These are phyloP conservation scores for Zaprionus obscuricornis DNA, from an alignment of 2,888 invertebrate genomes.

Conservation along the genomic window DNA sequence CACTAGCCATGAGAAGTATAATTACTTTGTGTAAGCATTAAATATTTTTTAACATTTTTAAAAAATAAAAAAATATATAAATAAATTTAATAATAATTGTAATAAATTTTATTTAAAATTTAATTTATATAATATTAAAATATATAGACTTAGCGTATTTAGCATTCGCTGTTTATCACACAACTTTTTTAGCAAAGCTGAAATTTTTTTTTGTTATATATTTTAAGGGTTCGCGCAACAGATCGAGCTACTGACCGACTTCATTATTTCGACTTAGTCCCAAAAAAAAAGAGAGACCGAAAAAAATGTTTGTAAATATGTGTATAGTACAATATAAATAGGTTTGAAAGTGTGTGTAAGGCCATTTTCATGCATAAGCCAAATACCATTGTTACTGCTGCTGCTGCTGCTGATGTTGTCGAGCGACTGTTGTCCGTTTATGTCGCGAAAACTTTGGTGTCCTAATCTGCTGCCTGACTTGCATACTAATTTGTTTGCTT, in stretches of 20 bases:
- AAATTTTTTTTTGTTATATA: constrained; percentile 7
- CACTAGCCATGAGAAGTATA: too few relatives aligned
- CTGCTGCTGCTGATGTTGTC: constrained; percentile 15
- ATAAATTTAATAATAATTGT: too few relatives aligned
- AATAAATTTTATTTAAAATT: too few relatives aligned
- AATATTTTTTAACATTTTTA: too few relatives aligned
- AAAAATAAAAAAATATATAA: too few relatives aligned
- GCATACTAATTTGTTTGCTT: constrained; percentile 78
- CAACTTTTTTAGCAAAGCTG: neutral
- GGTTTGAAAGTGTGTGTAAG: constrained; percentile 4
- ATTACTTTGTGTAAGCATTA: too few relatives aligned
- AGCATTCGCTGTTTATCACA: neutral
- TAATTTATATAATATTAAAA: too few relatives aligned
- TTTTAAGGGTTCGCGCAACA: constrained; percentile 52
- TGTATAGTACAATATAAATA: constrained; percentile 14
- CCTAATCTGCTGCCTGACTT: constrained; percentile 77
- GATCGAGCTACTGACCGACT: constrained; percentile 58
- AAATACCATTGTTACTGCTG: constrained; percentile 46
- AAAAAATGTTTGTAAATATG: constrained; percentile 23
- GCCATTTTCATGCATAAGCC: constrained; percentile 46
- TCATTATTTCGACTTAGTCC: constrained; percentile 60
- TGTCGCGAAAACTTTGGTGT: constrained; percentile 79
- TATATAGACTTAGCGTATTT: too few relatives aligned
- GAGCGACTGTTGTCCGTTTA: constrained; percentile 67
- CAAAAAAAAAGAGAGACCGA: constrained; percentile 9